Evolutionary conservation across 2,888 invertebrate genomes (phyloP).

Genomic region (Cheilosia impressa): DNA sequence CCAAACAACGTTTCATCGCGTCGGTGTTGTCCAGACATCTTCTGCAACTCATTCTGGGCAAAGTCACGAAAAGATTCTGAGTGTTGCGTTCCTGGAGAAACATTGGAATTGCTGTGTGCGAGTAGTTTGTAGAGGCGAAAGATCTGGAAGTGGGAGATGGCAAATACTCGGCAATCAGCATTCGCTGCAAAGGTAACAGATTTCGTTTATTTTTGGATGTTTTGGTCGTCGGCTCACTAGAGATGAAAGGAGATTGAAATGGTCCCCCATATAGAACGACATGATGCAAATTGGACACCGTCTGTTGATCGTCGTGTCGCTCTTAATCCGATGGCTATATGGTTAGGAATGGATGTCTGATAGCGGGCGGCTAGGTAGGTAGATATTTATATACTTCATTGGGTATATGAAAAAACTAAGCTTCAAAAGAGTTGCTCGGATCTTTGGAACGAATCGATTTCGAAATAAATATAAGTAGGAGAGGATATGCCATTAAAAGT

Average conservation of each 20-base stretch:
- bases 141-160: conserved; percentile 12
- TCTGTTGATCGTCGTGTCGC: conserved; percentile 38
- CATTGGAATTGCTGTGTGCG: conserved; percentile 9
- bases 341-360: background rate
- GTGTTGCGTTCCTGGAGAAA: conserved; percentile 1
- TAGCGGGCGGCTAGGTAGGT: too few relatives aligned
- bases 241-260: conserved; percentile 1
- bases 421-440: background rate
- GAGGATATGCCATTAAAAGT: too few relatives aligned
- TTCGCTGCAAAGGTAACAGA: conserved; percentile 22
- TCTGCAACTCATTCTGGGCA: conserved; percentile 2
- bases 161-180: conserved; percentile 5
- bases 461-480: too few relatives aligned
- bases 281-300: conserved; percentile 38
- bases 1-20: background rate
- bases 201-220: conserved; percentile 20
- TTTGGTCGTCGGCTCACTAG: background rate
- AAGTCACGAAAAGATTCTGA: conserved; percentile 27
- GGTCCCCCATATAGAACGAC: conserved; percentile 10
- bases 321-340: conserved; percentile 3
- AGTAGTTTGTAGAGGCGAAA: background rate
- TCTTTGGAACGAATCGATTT: background rate
- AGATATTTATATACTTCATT: background rate
- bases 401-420: background rate
- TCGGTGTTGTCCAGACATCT: conserved; percentile 8